Percentiles rank a stretch among this genome's conserved stretches.
Conservation (phyloP, 2,113 vertebrate species). For the Notiomystis cincta region DNA sequence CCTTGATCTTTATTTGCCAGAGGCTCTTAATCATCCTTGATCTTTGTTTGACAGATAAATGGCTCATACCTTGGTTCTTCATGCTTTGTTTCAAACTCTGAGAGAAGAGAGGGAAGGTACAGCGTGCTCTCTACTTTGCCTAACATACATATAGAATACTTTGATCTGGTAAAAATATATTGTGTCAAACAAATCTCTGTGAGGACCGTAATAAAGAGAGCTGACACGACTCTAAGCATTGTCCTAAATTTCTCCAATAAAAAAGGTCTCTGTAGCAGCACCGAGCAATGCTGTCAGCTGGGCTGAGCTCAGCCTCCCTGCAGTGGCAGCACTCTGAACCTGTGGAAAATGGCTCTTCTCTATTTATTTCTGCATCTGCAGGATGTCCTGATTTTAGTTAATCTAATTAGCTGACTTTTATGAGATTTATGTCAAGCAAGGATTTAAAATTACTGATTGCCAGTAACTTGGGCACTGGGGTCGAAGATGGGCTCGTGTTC, state of each 20-base stretch:
- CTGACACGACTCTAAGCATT: not conserved
- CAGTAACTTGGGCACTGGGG: not conserved
- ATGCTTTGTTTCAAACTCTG: constrained; percentile 66
- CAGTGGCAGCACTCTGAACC: not conserved
- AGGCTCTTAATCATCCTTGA: constrained; percentile 69
- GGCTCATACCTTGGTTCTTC: constrained; percentile 56
- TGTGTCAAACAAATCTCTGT: constrained; percentile 2
- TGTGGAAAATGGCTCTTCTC: not conserved
- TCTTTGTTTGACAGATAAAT: constrained; percentile 73
- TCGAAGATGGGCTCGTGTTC: not conserved
- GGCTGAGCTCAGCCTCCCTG: not conserved
- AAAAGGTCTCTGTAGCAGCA: not conserved
- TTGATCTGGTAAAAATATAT: constrained; percentile 5
- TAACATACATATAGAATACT: not conserved
- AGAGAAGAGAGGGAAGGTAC: constrained; percentile 16
- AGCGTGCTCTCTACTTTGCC: not conserved
- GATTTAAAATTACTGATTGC: not conserved
- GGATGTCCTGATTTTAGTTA: not conserved
- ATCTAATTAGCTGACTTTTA: not conserved
- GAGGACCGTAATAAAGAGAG: constrained; percentile 3
- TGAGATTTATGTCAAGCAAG: not conserved
- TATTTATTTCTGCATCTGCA: not conserved
- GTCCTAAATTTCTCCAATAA: constrained; percentile 14
- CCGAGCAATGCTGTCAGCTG: not conserved
- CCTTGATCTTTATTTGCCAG: constrained; percentile 66